Base-by-base conservation (phyloP, 2,888 invertebrate genomes). In the Craniophora ligustri region DNA sequence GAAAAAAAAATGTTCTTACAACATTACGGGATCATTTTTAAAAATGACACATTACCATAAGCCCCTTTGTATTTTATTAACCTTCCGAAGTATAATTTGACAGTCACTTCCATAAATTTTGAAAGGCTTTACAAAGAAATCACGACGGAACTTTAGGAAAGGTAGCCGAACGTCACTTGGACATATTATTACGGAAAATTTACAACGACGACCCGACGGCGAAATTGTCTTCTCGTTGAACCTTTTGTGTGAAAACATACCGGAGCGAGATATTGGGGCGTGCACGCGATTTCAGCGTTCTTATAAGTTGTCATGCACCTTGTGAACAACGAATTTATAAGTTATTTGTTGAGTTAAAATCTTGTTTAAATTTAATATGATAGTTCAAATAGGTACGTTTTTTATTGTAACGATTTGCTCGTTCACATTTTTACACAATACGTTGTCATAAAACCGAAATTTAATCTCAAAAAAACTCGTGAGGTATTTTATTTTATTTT, bases 61-160 rank as follows among this genome's bases (percentile, higher is more conserved):
- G 72, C 66, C 61, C 63, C 58, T 68, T 76, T 64, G 62, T 77
- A 72, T 78, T 78, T 83, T 86, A 87, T 86, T 85, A 85, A 84
- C 82, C 75, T 76, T 63, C 67, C 60, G 58, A 74, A 74, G 82
- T 81, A 84, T 87, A 86, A 89, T 88, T 85, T 88, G 87, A 89
- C 85, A 86, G 84, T 82, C 79, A 79, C 84, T 85, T 78, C 72
- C 82, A 82, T 89, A 88, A 89, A 86, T 88, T 88, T 70, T 53
- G 30, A 47, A 69, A 56, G 65, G 64, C 60, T 76, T 71, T 75
- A 67, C 65, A 68, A 70, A 71, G 72, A 81, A 76, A 75, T 78
- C 75, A 67, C 71, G 65, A 49, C 64, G 66, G 61, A 67, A 62
- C 54, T 76, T 74, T 44, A 67, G 64, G 45, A 67, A 70, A 71